phyloP scores from a whole-genome alignment of 2,888 invertebrate species.

The Cephonodes hylas region DNA sequence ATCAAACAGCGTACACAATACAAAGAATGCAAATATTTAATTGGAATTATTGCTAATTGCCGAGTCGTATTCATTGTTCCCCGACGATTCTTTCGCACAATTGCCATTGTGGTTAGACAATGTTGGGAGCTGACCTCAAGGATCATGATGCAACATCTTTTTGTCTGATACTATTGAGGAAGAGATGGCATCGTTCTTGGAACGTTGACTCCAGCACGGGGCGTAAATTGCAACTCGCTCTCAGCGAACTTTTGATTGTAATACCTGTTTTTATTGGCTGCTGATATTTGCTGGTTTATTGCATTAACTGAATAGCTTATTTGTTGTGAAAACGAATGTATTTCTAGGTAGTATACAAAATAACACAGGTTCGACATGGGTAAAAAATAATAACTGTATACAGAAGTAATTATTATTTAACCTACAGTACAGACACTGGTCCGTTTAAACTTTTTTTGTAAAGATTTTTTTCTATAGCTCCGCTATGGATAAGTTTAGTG shows the following conservation, averaged over 20 bases:
- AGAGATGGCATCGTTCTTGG: conserved; percentile 41
- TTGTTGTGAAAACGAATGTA: too few relatives aligned
- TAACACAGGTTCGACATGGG: not conserved
- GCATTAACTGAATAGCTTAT: not conserved
- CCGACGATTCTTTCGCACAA: conserved; percentile 73
- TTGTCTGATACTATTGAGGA: conserved; percentile 42
- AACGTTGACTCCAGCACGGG: conserved; percentile 31
- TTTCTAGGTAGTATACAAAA: too few relatives aligned
- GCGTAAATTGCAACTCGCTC: conserved; percentile 1
- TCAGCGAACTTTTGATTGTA: not conserved
- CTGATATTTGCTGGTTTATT: not conserved
- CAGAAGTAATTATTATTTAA: too few relatives aligned
- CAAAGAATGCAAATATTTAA: conserved; percentile 67
- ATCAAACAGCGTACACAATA: conserved; percentile 46
- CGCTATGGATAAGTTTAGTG: too few relatives aligned
- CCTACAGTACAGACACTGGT: too few relatives aligned
- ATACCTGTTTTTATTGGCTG: not conserved
- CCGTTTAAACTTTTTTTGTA: too few relatives aligned
- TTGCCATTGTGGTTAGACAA: conserved; percentile 76
- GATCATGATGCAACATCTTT: conserved; percentile 61
- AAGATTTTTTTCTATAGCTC: too few relatives aligned
- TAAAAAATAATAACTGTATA: too few relatives aligned
- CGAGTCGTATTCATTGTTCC: conserved; percentile 66
- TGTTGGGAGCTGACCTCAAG: conserved; percentile 77
- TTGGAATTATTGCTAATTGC: conserved; percentile 69